Conservation (phyloP, 2,797 vertebrate species). For the Anolis apletophallus region DNA sequence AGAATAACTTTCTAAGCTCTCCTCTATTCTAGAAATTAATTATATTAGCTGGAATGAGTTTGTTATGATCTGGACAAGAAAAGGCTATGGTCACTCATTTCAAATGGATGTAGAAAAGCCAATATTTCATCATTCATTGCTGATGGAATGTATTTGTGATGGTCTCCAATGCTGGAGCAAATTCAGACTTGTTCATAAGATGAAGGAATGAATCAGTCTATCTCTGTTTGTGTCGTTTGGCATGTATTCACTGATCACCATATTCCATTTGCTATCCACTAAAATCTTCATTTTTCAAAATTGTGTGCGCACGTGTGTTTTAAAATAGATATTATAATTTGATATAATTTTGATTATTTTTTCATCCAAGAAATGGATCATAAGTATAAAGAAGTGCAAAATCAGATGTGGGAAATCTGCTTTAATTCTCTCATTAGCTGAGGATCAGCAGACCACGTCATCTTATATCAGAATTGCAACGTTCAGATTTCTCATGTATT, state of each 20-base stretch:
- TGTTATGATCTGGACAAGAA: background rate
- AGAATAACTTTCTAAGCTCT: too few relatives aligned
- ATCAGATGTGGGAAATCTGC: background rate
- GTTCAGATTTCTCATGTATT: background rate
- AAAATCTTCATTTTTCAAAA: background rate
- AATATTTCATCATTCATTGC: background rate
- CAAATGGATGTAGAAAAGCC: background rate
- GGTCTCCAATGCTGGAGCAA: conserved; percentile 14
- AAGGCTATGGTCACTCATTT: background rate
- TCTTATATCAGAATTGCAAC: background rate
- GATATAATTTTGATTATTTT: background rate
- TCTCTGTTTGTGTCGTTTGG: background rate
- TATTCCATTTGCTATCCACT: background rate
- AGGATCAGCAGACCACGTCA: background rate
- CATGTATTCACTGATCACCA: background rate
- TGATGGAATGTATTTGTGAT: conserved; percentile 7
- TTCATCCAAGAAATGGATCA: background rate
- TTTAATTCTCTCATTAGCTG: background rate
- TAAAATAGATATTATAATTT: background rate
- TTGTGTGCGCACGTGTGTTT: too few relatives aligned
- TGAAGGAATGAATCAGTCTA: background rate
- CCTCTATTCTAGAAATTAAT: too few relatives aligned
- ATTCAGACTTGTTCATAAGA: background rate
- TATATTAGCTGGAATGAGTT: background rate
- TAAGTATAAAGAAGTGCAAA: background rate